Evolutionary conservation across 2,888 invertebrate genomes (phyloP), one percentile per base, ranked within the genome.

Genomic region (Punctoribates punctum): DNA sequence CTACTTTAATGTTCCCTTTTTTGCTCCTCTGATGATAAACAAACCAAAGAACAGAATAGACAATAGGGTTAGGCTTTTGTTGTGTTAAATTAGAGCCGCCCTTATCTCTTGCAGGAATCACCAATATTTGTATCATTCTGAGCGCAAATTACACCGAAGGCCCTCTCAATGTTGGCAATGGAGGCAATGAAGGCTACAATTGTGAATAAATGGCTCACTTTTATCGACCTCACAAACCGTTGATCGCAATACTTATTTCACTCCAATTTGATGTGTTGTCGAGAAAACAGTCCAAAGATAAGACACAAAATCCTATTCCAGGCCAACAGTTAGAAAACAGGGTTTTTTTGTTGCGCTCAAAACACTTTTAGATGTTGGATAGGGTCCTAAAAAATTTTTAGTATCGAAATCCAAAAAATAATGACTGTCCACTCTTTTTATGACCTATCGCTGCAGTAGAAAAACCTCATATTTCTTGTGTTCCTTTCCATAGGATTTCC

Each of bases 221-320:
- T 67, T 67, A 67, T 67, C 67, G 67, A 67, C 67, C 67, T 27
- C 42, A 67, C 67, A 38, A 67, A 67, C 67, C 38, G 67, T 67
- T 67, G 38, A 67, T 42, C 67, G 67, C 17, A 42, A 20, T 42
- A 42, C 23, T 29, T 65, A 29, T 65, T 23, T 38, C 23, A 42
- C 38, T 38, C 34, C 67, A 23, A 38, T 67, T 67, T 67, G 38
- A 20, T 42, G 20, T 67, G 38, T 67, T 67, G 67, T 42, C 17
- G 29, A 60, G 42, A 34, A 65, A 65, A 67, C 34, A 3, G 38
- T 67, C 20, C 9, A 27, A 20, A 67, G 67, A 67, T 67, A 67
- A 67, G 67, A 67, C 42, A 67, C 67, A 67, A 42, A 67, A 42
- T 42, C 67, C 67, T n/a, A 42, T 38, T 38, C 15, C 27, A 23